Conservation (phyloP, 1,140 invertebrate genomes). For the Lineus longissimus region DNA sequence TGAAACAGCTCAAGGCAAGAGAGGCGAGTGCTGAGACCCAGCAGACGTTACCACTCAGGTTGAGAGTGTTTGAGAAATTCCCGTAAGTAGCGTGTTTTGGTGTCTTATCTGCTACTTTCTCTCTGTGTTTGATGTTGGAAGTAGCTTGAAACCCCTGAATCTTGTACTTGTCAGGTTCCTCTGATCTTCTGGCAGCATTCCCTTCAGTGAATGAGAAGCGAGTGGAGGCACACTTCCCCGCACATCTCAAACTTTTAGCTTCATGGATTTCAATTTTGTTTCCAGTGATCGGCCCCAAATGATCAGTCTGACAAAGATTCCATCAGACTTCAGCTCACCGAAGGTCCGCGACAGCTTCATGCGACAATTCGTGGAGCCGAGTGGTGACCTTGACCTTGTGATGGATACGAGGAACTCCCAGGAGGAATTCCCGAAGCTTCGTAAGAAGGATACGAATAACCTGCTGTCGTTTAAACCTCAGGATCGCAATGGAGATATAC, state of each 20-base stretch:
- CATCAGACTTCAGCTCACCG: constrained; percentile 91
- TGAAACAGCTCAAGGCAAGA: constrained; percentile 91
- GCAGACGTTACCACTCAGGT: constrained; percentile 79
- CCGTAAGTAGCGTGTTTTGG: too few relatives aligned
- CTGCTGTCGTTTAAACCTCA: constrained; percentile 30
- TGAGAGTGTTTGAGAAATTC: constrained; percentile 98
- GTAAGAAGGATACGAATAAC: constrained; percentile 29
- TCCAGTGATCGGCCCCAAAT: constrained; percentile 88
- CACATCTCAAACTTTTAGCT: too few relatives aligned
- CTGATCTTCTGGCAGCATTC: too few relatives aligned
- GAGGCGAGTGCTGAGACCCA: constrained; percentile 98
- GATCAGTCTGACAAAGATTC: constrained; percentile 91
- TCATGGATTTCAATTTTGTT: constrained; percentile 1
- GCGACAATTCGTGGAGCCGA: constrained; percentile 72
- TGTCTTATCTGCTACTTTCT: too few relatives aligned
- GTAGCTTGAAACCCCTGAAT: background rate
- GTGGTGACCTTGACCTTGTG: constrained; percentile 31
- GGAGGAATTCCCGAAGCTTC: constrained; percentile 24
- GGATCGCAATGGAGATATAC: constrained; percentile 24
- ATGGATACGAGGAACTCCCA: constrained; percentile 35
- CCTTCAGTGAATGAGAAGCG: too few relatives aligned
- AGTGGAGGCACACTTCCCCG: too few relatives aligned
- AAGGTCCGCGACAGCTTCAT: constrained; percentile 99
- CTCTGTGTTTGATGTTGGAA: too few relatives aligned
- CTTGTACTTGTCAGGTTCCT: background rate